Evolutionary conservation across 2,888 invertebrate species (phyloP).

Genomic region (Erebia palarica): DNA sequence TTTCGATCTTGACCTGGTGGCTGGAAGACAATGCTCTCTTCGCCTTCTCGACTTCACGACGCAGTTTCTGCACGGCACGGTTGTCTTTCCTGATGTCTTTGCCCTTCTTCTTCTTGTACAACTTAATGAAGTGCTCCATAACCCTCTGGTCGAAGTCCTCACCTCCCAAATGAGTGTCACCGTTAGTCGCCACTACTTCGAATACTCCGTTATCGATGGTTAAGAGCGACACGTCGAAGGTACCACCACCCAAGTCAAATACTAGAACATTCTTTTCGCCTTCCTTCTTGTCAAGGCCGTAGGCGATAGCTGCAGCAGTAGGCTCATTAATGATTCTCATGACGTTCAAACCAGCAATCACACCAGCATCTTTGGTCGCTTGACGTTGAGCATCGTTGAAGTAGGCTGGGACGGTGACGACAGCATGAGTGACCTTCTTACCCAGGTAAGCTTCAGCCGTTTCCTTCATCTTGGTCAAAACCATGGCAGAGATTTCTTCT

Average conservation of each 20-base stretch:
- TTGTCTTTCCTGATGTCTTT: conserved; percentile 97
- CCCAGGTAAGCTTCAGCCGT: conserved; percentile 98
- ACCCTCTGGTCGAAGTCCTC: conserved; percentile 99
- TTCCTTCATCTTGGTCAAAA: conserved; percentile 98
- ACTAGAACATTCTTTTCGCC: conserved; percentile 99
- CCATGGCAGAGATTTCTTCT: conserved; percentile 99
- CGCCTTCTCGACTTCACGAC: conserved; percentile 98
- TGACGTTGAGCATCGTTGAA: conserved; percentile 99
- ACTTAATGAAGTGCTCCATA: conserved; percentile 99
- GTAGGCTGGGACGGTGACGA: conserved; percentile 97
- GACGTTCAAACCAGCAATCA: conserved; percentile 95
- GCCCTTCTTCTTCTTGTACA: conserved; percentile 99
- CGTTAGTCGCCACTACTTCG: conserved; percentile 95
- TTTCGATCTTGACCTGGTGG: conserved; percentile 98
- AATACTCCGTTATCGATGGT: conserved; percentile 99
- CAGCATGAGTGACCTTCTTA: conserved; percentile 91
- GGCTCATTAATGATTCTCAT: conserved; percentile 99
- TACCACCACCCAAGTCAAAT: conserved; percentile 99
- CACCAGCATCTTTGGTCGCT: conserved; percentile 99
- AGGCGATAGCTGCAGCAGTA: conserved; percentile 98
- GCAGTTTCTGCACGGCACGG: conserved; percentile 96
- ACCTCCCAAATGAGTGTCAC: conserved; percentile 98
- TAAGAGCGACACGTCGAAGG: conserved; percentile 98
- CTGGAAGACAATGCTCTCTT: conserved; percentile 97
- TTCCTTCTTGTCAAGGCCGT: conserved; percentile 97